A percentile compares a stretch with the other conserved stretches of the same genome.
phyloP scores from a whole-genome alignment of 2,113 vertebrate species.

The Sinocyclocheilus maitianheensis region DNA sequence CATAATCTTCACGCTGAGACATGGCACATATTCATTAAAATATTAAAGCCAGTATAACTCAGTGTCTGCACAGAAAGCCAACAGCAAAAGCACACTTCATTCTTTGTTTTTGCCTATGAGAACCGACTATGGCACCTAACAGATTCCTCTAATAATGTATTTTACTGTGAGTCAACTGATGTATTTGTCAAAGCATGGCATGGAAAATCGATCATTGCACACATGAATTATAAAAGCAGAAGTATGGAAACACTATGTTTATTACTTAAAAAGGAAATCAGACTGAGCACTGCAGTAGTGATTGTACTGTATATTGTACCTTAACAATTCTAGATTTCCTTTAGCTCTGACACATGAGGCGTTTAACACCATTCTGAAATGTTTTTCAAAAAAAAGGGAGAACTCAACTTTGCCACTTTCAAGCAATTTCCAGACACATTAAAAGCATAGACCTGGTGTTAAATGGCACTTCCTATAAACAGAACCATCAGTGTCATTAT shows the following conservation, averaged over 20 bases:
- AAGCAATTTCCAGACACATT: background rate
- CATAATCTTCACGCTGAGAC: background rate
- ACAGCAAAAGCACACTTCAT: background rate
- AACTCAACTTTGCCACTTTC: constrained; percentile 9
- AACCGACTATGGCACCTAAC: background rate
- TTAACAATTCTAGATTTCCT: constrained; percentile 10
- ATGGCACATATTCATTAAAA: constrained; percentile 15
- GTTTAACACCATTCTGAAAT: background rate
- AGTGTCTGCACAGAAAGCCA: constrained; percentile 10
- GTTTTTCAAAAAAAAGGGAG: background rate
- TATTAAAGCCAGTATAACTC: constrained; percentile 27
- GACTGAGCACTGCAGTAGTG: background rate
- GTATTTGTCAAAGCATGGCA: background rate
- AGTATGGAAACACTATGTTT: background rate
- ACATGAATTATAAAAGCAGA: background rate
- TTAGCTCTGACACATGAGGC: background rate
- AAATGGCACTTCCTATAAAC: constrained; percentile 34
- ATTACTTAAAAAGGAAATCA: constrained; percentile 3
- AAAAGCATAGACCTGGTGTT: constrained; percentile 26
- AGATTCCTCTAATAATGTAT: constrained; percentile 10
- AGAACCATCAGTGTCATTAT: background rate
- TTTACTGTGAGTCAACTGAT: background rate
- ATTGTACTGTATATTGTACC: background rate
- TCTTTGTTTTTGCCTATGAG: background rate
- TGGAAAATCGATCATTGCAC: background rate